These are phyloP conservation scores for Chelon auratus DNA, from an alignment of 2,797 vertebrate genomes.

Conservation along the genomic window DNA sequence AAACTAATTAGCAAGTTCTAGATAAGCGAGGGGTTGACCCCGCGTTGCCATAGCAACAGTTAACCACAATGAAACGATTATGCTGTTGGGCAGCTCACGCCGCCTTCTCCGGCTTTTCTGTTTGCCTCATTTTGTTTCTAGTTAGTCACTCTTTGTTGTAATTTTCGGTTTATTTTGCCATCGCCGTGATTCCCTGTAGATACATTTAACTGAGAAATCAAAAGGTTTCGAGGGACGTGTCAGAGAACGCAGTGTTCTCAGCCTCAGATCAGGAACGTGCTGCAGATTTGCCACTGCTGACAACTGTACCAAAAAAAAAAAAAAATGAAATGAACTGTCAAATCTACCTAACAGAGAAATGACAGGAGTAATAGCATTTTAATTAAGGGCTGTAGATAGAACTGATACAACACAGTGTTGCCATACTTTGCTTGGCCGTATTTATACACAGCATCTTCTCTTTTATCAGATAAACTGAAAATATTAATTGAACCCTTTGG, in stretches of 20 bases:
- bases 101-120: constrained; percentile 25
- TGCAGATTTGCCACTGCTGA: constrained; percentile 13
- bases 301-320: neutral
- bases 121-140: constrained; percentile 43
- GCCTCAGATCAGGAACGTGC: constrained; percentile 15
- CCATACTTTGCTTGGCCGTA: too few species aligned
- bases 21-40: constrained; percentile 67
- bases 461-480: too few species aligned
- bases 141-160: constrained; percentile 16
- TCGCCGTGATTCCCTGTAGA: neutral
- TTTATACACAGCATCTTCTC: too few species aligned
- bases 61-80: constrained; percentile 60
- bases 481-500: too few species aligned
- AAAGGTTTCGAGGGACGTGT: constrained; percentile 30
- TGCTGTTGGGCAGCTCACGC: constrained; percentile 39
- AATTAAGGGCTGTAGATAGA: too few species aligned
- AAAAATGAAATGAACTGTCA: constrained; percentile 22
- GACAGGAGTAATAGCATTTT: neutral
- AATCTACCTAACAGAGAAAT: constrained; percentile 9
- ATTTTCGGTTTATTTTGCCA: neutral
- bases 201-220: constrained; percentile 20
- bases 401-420: too few species aligned
- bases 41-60: constrained; percentile 74
- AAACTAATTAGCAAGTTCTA: constrained; percentile 79
- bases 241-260: neutral